These are phyloP conservation scores for Tenebrosternarchus preto DNA, from an alignment of 2,113 vertebrate species.

Conservation along the genomic window DNA sequence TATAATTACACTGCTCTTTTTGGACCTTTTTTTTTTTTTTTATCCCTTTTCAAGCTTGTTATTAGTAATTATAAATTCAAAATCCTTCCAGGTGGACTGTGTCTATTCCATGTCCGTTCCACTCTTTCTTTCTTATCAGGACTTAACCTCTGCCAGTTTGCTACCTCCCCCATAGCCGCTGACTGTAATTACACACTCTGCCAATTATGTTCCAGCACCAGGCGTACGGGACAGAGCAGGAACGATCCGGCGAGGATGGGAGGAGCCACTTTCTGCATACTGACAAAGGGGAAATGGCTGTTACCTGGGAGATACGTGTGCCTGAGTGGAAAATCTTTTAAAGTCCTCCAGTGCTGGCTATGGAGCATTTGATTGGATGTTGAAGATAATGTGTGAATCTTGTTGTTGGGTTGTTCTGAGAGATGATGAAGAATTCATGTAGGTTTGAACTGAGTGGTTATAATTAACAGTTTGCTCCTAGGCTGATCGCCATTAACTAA, in stretches of 20 bases:
- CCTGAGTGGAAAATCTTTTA: slow-evolving; percentile 15
- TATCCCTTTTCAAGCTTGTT: background rate
- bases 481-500: background rate
- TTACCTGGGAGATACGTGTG: slow-evolving; percentile 4
- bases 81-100: background rate
- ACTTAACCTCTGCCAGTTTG: background rate
- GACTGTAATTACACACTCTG: slow-evolving; percentile 37
- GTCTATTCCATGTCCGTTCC: background rate
- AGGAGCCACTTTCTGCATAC: slow-evolving; percentile 6
- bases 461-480: background rate
- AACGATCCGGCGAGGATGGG: slow-evolving; percentile 18
- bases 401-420: background rate
- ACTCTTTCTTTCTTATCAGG: background rate
- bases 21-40: background rate
- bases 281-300: slow-evolving; percentile 21
- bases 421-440: background rate
- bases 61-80: background rate
- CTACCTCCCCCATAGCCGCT: background rate
- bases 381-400: slow-evolving; percentile 3
- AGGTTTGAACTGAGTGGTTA: background rate
- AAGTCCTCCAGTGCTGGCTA: background rate
- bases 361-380: slow-evolving; percentile 1
- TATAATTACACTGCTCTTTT: background rate
- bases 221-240: slow-evolving; percentile 2
- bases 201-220: slow-evolving; percentile 22